These are phyloP conservation scores for Bufo bufo DNA, from an alignment of 2,113 vertebrate genomes.

Conservation along the genomic window DNA sequence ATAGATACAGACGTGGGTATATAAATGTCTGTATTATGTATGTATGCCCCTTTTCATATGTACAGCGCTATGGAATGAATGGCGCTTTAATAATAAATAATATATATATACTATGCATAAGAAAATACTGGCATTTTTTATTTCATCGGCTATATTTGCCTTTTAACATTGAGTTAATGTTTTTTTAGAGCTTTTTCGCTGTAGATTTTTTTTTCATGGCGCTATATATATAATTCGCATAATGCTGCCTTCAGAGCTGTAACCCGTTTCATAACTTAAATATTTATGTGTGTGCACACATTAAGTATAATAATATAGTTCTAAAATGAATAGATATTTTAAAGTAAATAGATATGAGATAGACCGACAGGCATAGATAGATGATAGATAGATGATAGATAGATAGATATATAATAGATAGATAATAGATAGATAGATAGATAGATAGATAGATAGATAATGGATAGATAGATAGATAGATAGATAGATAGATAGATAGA, in stretches of 20 bases:
- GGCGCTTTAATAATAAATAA: not conserved
- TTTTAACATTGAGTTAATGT: too few relatives aligned
- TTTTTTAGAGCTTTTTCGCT: too few relatives aligned
- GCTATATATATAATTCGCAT: not conserved
- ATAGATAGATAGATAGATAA: not conserved
- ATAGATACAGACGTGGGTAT: not conserved
- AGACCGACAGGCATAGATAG: not conserved
- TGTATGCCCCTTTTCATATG: too few relatives aligned
- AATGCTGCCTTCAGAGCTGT: not conserved
- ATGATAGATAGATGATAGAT: not conserved
- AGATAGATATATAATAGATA: not conserved
- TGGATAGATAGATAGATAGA: not conserved
- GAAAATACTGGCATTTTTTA: too few relatives aligned
- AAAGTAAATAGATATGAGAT: not conserved
- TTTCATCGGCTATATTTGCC: too few relatives aligned
- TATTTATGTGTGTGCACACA: too few relatives aligned
- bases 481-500: not conserved
- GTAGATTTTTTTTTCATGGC: too few relatives aligned
- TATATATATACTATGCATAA: too few relatives aligned
- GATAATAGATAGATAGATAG: not conserved
- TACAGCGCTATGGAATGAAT: not conserved
- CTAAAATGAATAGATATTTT: not conserved
- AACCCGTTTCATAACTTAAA: not conserved
- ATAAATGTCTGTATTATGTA: too few relatives aligned
- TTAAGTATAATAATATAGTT: not conserved